These are phyloP conservation scores for Paracyclopina nana DNA, from an alignment of 1,140 invertebrate genomes.

Conservation along the genomic window DNA sequence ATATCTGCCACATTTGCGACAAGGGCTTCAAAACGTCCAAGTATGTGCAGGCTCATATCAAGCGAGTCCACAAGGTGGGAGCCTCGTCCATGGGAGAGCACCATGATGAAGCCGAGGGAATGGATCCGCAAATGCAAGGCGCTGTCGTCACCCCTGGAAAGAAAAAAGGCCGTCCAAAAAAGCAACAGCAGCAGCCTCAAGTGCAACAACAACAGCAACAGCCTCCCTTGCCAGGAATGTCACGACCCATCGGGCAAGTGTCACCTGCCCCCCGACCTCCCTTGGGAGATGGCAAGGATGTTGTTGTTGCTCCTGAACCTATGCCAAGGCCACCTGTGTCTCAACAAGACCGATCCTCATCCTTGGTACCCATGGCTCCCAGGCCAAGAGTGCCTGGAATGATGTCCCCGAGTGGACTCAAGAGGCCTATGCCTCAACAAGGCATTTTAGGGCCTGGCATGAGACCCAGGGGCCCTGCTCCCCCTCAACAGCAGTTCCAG, in stretches of 20 bases:
- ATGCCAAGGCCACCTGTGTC: no score
- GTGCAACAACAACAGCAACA: background rate
- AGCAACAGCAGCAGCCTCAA: background rate
- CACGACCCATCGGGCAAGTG: background rate
- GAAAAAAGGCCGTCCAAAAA: background rate
- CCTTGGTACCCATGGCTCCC: no score
- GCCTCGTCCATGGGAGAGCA: background rate
- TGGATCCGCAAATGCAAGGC: no score
- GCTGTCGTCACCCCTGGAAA: background rate
- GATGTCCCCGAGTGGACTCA: no score
- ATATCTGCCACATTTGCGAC: slow-evolving; percentile 6
- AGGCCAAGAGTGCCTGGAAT: no score
- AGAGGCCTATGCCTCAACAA: background rate
- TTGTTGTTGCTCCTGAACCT: no score
- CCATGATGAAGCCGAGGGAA: background rate
- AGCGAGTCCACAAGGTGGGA: background rate
- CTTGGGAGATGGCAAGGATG: no score
- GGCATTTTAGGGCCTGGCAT: background rate
- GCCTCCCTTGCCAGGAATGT: background rate
- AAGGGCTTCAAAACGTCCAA: slow-evolving; percentile 5
- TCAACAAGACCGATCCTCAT: no score
- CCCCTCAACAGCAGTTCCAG: no score
- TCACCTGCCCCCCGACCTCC: no score
- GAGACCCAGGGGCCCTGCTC: no score
- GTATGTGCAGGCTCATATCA: background rate